These are phyloP conservation scores for Hermatobates lingyangjiaoensis DNA, from an alignment of 1,140 invertebrate genomes.

Conservation along the genomic window DNA sequence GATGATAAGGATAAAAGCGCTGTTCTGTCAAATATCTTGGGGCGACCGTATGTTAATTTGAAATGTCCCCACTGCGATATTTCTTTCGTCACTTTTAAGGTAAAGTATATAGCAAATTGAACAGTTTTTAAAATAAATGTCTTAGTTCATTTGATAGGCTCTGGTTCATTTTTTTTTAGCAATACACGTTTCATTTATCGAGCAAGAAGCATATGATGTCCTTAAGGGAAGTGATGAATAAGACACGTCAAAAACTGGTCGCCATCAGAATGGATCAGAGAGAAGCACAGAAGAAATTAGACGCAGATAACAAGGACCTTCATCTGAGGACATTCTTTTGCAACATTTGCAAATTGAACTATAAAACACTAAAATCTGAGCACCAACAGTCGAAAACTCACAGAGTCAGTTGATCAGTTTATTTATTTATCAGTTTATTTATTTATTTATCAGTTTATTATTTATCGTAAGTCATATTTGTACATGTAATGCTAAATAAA, in stretches of 20 bases:
- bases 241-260: conserved; percentile 45
- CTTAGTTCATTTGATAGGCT: neutral
- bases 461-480: neutral
- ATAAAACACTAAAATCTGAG: conserved; percentile 48
- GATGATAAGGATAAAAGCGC: conserved; percentile 1
- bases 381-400: conserved; percentile 57
- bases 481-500: neutral
- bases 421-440: neutral
- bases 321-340: conserved; percentile 45
- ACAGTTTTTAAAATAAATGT: conserved; percentile 5
- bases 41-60: conserved; percentile 40
- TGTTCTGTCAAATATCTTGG: conserved; percentile 24
- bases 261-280: conserved; percentile 53
- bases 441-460: neutral
- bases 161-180: conserved; percentile 23
- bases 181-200: conserved; percentile 48
- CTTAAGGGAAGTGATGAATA: conserved; percentile 45
- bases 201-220: conserved; percentile 44
- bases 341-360: conserved; percentile 58
- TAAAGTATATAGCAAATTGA: conserved; percentile 17
- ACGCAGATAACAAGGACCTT: conserved; percentile 42
- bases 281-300: conserved; percentile 44
- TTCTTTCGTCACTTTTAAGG: conserved; percentile 48
- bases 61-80: conserved; percentile 52
- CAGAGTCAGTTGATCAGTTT: conserved; percentile 15